These are phyloP conservation scores for Lysiphlebus fabarum DNA, from an alignment of 1,140 invertebrate species.

Conservation along the genomic window DNA sequence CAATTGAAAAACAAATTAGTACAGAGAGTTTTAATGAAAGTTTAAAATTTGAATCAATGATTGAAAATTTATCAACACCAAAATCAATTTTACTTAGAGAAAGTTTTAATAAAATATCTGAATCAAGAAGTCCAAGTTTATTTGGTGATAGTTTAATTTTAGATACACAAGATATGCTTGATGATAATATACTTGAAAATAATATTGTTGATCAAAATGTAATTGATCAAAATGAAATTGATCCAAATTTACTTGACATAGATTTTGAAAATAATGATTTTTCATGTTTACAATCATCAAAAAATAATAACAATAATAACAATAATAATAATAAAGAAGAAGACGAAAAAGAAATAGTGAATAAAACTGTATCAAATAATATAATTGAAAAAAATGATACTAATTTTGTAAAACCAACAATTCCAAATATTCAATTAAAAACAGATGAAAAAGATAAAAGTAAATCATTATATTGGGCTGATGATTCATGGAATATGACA, in stretches of 20 bases:
- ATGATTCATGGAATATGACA: slow-evolving; percentile 42
- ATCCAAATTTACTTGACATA: slow-evolving; percentile 8
- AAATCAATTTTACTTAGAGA: background rate
- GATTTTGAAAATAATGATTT: background rate
- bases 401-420: background rate
- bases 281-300: no score
- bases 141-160: slow-evolving; percentile 47
- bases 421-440: background rate
- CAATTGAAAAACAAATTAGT: background rate
- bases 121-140: slow-evolving; percentile 39
- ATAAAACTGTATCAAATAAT: no score
- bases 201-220: slow-evolving; percentile 16
- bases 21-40: background rate
- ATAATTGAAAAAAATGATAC: background rate
- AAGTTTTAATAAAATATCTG: slow-evolving; percentile 6
- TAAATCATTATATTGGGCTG: slow-evolving; percentile 34
- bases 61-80: background rate
- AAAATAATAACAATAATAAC: no score
- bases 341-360: no score
- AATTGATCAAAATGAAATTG: slow-evolving; percentile 15
- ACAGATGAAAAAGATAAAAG: slow-evolving; percentile 9
- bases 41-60: no score
- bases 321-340: background rate
- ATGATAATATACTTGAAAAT: slow-evolving; percentile 44
- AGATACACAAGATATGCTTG: slow-evolving; percentile 46